Evolutionary conservation across 2,113 vertebrate species (phyloP), one percentile per base, ranked within the genome.

Genomic region (Murina feae): DNA sequence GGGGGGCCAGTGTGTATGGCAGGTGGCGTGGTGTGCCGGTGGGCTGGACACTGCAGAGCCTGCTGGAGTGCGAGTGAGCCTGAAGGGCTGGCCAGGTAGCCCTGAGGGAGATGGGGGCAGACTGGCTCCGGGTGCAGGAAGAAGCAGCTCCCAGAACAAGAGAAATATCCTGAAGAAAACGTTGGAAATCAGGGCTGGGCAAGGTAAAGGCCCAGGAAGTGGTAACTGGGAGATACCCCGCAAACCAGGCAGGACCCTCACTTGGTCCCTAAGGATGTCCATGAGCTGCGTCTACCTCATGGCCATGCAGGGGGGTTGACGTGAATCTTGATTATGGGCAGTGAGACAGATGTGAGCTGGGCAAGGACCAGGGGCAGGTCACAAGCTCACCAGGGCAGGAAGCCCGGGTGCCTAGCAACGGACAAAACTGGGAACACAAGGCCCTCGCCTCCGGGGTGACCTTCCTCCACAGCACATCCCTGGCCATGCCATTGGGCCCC

Each of bases 141-240:
- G 53, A 55, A 18, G 17, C 53, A 4, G 5, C 6, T 14, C 44
- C 1, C 8, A 63, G 79, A 30, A 30, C 25, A 1, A 28, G 30
- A 10, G 44, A 13, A 25, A 7, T 2, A 1, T 11, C 49, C 55
- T 6, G 5, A 16, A 44, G 23, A 18, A 16, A 71, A 49, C 28
- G 30, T 6, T 25, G 37, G 44, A 44, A 18, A 37, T 47, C 2
- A 0, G n/a, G 47, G 30, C 47, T 6, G 21, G 42, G 30, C 10
- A 28, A 32, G n/a, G 42, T 49, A 2, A 2, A 35, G 44, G 51
- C 4, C 55, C 35, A 4, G 18, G 32, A n/a, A 16, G 13, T 2
- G 2, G 30, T 4, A 6, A 1, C 25, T 4, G 14, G 1, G 18
- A 44, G 28, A 5, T 18, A 28, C n/a, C 14, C 30, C 18, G 3